Evolutionary conservation across 2,113 vertebrate species (phyloP).

Genomic region (Bos taurus): ARS-UCD2.0 NC_037339.1:65135001-65135500

Average conservation of each 20-base stretch:
- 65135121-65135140: neutral
- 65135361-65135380: neutral
- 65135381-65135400: neutral
- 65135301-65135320: neutral
- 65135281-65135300: neutral
- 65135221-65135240: neutral
- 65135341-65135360: neutral
- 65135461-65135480: neutral
- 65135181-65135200: neutral
- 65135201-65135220: neutral
- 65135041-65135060: neutral
- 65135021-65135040: neutral
- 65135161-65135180: neutral
- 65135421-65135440: neutral
- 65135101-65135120: neutral
- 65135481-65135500: neutral
- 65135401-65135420: neutral
- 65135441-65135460: neutral
- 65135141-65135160: neutral
- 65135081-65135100: neutral
- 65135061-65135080: neutral
- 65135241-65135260: neutral
- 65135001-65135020: conserved; percentile 19
- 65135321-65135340: neutral
- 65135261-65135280: neutral